Percentiles rank a stretch among this genome's conserved stretches.
These are phyloP conservation scores for Subacronicta megacephala DNA, from an alignment of 2,888 invertebrate genomes.

Conservation along the genomic window DNA sequence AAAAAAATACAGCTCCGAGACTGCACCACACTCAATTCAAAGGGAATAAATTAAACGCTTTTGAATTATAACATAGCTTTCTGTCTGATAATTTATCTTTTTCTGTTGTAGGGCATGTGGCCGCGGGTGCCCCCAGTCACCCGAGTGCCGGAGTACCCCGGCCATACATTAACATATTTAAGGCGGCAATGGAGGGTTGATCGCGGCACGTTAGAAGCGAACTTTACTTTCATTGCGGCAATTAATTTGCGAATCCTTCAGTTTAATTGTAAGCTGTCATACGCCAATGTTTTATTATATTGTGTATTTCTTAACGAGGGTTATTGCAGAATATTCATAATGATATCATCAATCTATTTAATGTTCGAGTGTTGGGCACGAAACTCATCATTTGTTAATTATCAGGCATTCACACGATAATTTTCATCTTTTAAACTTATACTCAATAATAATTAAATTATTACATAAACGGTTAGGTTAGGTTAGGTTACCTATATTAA, in stretches of 20 bases:
- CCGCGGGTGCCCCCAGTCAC: constrained; percentile 9
- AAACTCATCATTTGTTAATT: too few relatives aligned
- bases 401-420: too few relatives aligned
- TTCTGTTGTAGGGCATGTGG: constrained; percentile 52
- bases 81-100: constrained; percentile 61
- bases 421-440: too few relatives aligned
- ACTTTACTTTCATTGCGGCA: constrained; percentile 71
- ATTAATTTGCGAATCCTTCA: constrained; percentile 70
- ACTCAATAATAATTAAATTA: too few relatives aligned
- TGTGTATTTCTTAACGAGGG: constrained; percentile 15
- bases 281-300: constrained; percentile 46
- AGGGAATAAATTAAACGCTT: constrained; percentile 65
- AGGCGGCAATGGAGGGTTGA: constrained; percentile 62
- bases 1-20: constrained; percentile 26
- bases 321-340: background rate
- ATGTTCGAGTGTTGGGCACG: too few relatives aligned
- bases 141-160: constrained; percentile 35
- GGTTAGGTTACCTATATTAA: too few relatives aligned
- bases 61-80: constrained; percentile 66
- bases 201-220: constrained; percentile 65
- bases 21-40: constrained; percentile 55
- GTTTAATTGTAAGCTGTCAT: constrained; percentile 54
- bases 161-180: constrained; percentile 60
- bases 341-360: too few relatives aligned
- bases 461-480: too few relatives aligned